A percentile compares a stretch with the other conserved stretches of the same genome.
These are phyloP conservation scores for Scaeva pyrastri DNA, from an alignment of 2,888 invertebrate species.

Conservation along the genomic window DNA sequence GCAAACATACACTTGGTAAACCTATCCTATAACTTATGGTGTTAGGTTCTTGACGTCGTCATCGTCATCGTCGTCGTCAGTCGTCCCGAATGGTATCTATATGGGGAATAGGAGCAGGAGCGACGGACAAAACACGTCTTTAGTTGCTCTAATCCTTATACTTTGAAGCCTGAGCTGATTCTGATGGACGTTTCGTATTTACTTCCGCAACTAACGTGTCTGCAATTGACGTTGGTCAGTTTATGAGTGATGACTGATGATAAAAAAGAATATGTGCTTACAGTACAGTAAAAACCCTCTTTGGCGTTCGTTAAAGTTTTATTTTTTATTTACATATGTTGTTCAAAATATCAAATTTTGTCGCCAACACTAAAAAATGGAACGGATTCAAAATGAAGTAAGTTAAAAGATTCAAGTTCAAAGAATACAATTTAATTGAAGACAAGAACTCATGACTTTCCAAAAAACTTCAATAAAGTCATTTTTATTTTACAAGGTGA, in stretches of 20 bases:
- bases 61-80: too few relatives aligned
- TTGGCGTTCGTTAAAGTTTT: neutral
- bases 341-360: too few relatives aligned
- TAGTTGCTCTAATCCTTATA: slow-evolving; percentile 66
- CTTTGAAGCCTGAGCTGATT: slow-evolving; percentile 63
- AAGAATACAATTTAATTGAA: too few relatives aligned
- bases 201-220: slow-evolving; percentile 65
- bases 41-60: slow-evolving; percentile 22
- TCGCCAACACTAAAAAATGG: too few relatives aligned
- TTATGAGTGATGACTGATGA: slow-evolving; percentile 20
- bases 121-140: slow-evolving; percentile 52
- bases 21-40: slow-evolving; percentile 1
- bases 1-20: neutral
- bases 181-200: slow-evolving; percentile 61
- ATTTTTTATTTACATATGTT: neutral
- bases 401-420: too few relatives aligned
- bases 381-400: too few relatives aligned
- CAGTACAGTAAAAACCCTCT: neutral
- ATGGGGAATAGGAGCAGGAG: slow-evolving; percentile 57
- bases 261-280: neutral
- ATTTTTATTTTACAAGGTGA: too few relatives aligned
- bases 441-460: too few relatives aligned
- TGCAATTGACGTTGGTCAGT: slow-evolving; percentile 11
- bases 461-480: too few relatives aligned
- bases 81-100: slow-evolving; percentile 21